Conservation (phyloP, 2,888 invertebrate genomes). For the Unio delphinus region DNA sequence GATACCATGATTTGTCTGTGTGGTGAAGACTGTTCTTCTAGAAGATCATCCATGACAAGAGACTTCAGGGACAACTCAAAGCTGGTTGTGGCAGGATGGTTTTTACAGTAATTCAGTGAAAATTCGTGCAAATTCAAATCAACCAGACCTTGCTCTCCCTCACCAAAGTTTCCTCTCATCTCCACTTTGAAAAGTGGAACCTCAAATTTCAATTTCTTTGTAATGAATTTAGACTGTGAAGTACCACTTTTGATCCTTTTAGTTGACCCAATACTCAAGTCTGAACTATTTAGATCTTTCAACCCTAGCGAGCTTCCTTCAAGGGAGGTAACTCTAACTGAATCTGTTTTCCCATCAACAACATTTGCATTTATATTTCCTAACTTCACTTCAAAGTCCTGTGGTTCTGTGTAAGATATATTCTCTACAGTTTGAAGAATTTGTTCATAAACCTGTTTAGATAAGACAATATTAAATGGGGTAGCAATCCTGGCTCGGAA, state of each 20-base stretch:
- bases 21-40: slow-evolving; percentile 83
- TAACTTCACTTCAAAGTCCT: slow-evolving; percentile 3
- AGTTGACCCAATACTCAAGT: too few species aligned
- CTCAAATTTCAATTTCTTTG: slow-evolving; percentile 59
- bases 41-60: slow-evolving; percentile 90
- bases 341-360: slow-evolving; percentile 2
- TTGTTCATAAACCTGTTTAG: slow-evolving; percentile 91
- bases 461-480: slow-evolving; percentile 87
- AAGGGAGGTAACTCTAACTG: not conserved
- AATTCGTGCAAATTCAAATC: slow-evolving; percentile 89
- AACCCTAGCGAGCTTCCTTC: too few species aligned
- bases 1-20: slow-evolving; percentile 84
- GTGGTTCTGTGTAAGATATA: slow-evolving; percentile 43
- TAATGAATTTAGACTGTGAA: slow-evolving; percentile 26
- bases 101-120: slow-evolving; percentile 81
- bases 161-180: slow-evolving; percentile 67
- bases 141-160: slow-evolving; percentile 76
- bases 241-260: too few species aligned
- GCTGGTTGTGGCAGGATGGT: slow-evolving; percentile 80
- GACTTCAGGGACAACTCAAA: slow-evolving; percentile 84
- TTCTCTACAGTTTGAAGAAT: slow-evolving; percentile 75
- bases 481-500: slow-evolving; percentile 86
- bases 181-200: slow-evolving; percentile 66
- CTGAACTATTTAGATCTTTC: too few species aligned
- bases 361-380: slow-evolving; percentile 17